A percentile compares a stretch with the other conserved stretches of the same genome.
These are phyloP conservation scores for Crenichthys baileyi DNA, from an alignment of 2,797 vertebrate species.

Conservation along the genomic window DNA sequence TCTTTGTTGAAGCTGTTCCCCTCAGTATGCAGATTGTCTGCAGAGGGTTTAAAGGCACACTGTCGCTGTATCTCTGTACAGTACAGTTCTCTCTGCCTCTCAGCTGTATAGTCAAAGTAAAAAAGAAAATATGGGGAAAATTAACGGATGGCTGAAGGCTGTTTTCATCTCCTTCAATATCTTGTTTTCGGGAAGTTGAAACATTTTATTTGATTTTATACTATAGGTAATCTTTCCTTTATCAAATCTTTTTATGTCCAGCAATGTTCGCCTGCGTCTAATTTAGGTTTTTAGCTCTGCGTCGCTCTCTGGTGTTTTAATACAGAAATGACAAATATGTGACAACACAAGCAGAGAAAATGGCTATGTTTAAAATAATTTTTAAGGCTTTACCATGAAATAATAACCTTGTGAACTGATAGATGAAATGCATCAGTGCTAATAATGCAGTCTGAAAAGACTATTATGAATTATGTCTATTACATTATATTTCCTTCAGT, in stretches of 20 bases:
- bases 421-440: not conserved
- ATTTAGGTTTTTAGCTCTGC: not conserved
- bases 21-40: not conserved
- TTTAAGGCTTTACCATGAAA: no score
- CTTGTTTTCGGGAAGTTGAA: constrained; percentile 9
- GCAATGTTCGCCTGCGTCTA: not conserved
- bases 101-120: not conserved
- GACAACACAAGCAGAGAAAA: not conserved
- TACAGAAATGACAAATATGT: not conserved
- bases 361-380: not conserved
- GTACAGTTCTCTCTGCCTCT: not conserved
- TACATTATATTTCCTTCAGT: not conserved
- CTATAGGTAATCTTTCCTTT: not conserved
- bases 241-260: not conserved
- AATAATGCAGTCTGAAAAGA: not conserved
- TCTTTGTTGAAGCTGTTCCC: not conserved
- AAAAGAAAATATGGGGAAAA: constrained; percentile 17
- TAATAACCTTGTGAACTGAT: not conserved
- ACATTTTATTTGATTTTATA: not conserved
- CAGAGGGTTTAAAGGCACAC: not conserved
- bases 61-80: not conserved
- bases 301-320: not conserved
- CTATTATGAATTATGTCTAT: not conserved
- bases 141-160: not conserved
- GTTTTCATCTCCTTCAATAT: constrained; percentile 12